Evolutionary conservation across 2,888 invertebrate genomes (phyloP).

Genomic region (Xestia rhomboidea): DNA sequence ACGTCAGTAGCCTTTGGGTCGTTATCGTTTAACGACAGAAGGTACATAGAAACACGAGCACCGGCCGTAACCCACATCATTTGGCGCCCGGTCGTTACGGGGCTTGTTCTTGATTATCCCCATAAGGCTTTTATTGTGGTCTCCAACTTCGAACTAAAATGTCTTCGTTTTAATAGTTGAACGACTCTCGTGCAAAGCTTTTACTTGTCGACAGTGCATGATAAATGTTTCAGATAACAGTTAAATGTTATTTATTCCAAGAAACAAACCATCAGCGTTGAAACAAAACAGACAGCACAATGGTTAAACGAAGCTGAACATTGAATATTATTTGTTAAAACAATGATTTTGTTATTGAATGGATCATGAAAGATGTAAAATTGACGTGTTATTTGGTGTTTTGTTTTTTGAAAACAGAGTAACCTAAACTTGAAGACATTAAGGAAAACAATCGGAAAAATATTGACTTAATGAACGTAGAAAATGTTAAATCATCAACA

Average conservation of each 20-base stretch:
- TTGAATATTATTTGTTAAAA: conserved; percentile 35
- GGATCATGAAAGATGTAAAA: conserved; percentile 57
- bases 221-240: conserved; percentile 41
- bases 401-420: conserved; percentile 44
- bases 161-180: conserved; percentile 61
- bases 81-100: conserved; percentile 79
- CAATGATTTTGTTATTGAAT: conserved; percentile 55
- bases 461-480: conserved; percentile 18
- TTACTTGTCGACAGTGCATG: conserved; percentile 42
- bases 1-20: conserved; percentile 75
- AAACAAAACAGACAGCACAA: conserved; percentile 42
- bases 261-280: conserved; percentile 32
- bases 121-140: conserved; percentile 80
- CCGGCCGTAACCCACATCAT: conserved; percentile 78
- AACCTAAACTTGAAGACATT: conserved; percentile 41
- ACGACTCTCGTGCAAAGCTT: conserved; percentile 60
- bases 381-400: conserved; percentile 60
- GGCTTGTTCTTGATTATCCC: conserved; percentile 78
- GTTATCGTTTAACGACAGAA: conserved; percentile 80
- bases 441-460: conserved; percentile 7
- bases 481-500: conserved; percentile 13
- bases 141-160: conserved; percentile 73
- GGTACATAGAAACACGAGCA: conserved; percentile 76
- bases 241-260: conserved; percentile 45
- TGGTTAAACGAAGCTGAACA: conserved; percentile 50